Conservation (phyloP, 2,113 vertebrate genomes). For the Poeciliopsis occidentalis region DNA sequence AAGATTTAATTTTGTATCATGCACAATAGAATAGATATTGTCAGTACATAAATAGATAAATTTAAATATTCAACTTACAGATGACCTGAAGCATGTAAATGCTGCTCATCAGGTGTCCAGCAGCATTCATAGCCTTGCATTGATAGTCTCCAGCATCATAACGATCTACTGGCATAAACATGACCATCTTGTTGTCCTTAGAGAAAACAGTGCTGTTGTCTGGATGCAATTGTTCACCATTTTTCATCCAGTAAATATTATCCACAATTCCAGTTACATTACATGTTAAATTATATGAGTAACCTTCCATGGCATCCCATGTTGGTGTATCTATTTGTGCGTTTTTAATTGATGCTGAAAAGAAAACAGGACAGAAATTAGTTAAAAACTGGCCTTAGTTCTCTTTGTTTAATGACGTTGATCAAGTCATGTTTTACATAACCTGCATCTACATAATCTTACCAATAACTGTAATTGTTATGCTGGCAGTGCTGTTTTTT, state of each 20-base stretch:
- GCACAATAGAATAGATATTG: not conserved
- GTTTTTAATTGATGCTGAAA: too few relatives aligned
- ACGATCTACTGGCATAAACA: not conserved
- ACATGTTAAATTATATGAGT: constrained; percentile 46
- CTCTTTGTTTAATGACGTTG: too few relatives aligned
- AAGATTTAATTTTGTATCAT: not conserved
- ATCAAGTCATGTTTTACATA: too few relatives aligned
- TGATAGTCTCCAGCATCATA: constrained; percentile 56
- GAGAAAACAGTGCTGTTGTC: constrained; percentile 24
- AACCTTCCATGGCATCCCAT: not conserved
- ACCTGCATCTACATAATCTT: constrained; percentile 9
- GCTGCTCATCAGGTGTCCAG: constrained; percentile 50
- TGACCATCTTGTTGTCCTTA: constrained; percentile 49
- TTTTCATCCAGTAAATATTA: constrained; percentile 57
- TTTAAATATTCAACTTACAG: constrained; percentile 68
- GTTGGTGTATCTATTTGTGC: too few relatives aligned
- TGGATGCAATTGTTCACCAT: constrained; percentile 10
- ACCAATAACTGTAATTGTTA: constrained; percentile 49
- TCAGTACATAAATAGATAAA: too few relatives aligned
- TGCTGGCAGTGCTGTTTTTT: constrained; percentile 29
- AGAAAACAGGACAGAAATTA: too few relatives aligned
- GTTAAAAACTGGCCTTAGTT: too few relatives aligned
- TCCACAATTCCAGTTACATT: constrained; percentile 37
- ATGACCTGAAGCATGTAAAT: constrained; percentile 57
- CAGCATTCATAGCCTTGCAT: constrained; percentile 51